Evolutionary conservation across 2,797 vertebrate species (phyloP), one percentile per base, ranked within the genome.

Genomic region (Sebastes alutus): DNA sequence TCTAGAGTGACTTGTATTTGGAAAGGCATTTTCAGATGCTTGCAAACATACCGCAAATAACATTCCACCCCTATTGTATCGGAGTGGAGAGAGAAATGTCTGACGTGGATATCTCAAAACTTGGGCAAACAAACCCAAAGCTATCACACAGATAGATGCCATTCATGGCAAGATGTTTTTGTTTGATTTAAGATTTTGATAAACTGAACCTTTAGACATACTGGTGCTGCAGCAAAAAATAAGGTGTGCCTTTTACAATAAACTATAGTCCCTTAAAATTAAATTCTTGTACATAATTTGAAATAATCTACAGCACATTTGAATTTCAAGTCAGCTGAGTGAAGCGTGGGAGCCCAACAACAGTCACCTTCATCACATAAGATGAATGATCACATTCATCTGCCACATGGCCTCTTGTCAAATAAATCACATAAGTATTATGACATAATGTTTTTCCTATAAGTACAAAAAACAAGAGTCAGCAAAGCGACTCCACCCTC

Each of bases 401-500:
- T 80, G 61, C 22, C 56, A 55, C 5, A 27, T 52, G 69, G 22
- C 49, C 12, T 67, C 46, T 61, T 61, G 5, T 77, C 64, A 85
- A 75, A 77, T 32, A 66, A 88, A 78, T 73, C 54, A 59, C 23
- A 16, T 9, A 67, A 63, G 11, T 13, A 55, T 66, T 32, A 33
- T 22, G 11, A 20, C 4, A 0, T 76, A 4, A 0, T 76, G 30
- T 80, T 78, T 77, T 75, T 59, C 74, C 33, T 83, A 71, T 84
- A 52, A 46, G 55, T 9, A 30, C 42, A 78, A 52, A 73, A 77
- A 88, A 56, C 30, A 33, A 14, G 49, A 84, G 82, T 76, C 69
- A 58, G 72, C 49, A 61, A 52, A 59, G 59, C 0, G 1, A 70
- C 82, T 83, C 74, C 56, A 63, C 72, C 71, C 18, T 13, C 58